Percentiles rank a stretch among this genome's conserved stretches.
These are phyloP conservation scores for Stictocephala bisonia DNA, from an alignment of 2,888 invertebrate genomes.

Conservation along the genomic window DNA sequence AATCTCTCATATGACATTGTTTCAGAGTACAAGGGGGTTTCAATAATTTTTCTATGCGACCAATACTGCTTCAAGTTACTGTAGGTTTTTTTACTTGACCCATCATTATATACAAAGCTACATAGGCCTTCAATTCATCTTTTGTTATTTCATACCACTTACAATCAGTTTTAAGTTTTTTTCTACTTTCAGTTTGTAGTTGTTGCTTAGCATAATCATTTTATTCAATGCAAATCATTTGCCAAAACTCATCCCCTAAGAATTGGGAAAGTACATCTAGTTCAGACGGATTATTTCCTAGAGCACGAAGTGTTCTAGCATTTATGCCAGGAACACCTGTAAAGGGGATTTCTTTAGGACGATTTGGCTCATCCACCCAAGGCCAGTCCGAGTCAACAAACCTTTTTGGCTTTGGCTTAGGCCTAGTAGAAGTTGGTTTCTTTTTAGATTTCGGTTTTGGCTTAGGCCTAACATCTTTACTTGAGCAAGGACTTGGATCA, in stretches of 20 bases:
- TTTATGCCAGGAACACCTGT: constrained; percentile 39
- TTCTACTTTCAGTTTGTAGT: not conserved
- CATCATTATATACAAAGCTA: constrained; percentile 28
- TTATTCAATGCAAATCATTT: constrained; percentile 21
- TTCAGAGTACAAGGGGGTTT: constrained; percentile 4
- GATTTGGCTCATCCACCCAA: constrained; percentile 30
- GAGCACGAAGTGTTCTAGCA: not conserved
- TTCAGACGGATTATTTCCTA: constrained; percentile 29
- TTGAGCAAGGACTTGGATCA: no score
- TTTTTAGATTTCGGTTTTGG: not conserved
- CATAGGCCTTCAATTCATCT: constrained; percentile 40
- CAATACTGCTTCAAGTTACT: constrained; percentile 40
- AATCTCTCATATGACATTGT: constrained; percentile 7
- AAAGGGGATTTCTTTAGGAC: constrained; percentile 17
- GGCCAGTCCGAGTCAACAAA: constrained; percentile 29
- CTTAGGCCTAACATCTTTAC: no score
- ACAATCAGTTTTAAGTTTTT: constrained; percentile 1
- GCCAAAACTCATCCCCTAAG: constrained; percentile 35
- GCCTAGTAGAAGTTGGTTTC: not conserved
- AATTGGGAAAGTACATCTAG: constrained; percentile 10
- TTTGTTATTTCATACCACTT: constrained; percentile 35
- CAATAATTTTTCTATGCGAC: constrained; percentile 12
- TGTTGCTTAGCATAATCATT: constrained; percentile 20
- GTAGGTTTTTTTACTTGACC: constrained; percentile 6
- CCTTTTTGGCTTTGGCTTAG: constrained; percentile 12